These are phyloP conservation scores for Athalia cordata DNA, from an alignment of 2,888 invertebrate species.

Conservation along the genomic window DNA sequence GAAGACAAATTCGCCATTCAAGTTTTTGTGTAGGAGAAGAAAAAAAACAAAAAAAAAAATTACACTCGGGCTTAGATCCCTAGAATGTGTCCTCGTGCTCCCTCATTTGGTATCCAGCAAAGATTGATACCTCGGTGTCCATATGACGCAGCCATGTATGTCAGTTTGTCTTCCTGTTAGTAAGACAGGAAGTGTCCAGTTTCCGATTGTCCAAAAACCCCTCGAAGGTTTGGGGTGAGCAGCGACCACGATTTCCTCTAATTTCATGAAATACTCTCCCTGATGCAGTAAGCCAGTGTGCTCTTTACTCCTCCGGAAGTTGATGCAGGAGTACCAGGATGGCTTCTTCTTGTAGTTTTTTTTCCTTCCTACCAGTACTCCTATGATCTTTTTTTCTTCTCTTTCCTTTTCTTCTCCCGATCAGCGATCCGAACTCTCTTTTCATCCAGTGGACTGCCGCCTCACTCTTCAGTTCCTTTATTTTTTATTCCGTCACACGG, in stretches of 20 bases:
- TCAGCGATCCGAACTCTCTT: neutral
- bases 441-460: neutral
- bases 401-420: neutral
- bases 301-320: neutral
- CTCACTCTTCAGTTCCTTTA: slow-evolving; percentile 11
- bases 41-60: too few species aligned
- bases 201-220: neutral
- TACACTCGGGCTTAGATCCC: too few species aligned
- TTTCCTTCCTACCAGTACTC: neutral
- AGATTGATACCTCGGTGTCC: neutral
- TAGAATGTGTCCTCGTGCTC: too few species aligned
- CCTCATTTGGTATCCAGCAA: neutral
- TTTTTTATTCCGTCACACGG: slow-evolving; percentile 20
- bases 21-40: too few species aligned
- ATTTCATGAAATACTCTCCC: slow-evolving; percentile 26
- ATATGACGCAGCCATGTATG: neutral
- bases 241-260: slow-evolving; percentile 43
- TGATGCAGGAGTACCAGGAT: too few species aligned
- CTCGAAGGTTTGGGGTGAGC: neutral
- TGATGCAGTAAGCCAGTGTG: slow-evolving; percentile 20
- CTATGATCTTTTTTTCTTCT: neutral
- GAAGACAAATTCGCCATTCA: too few species aligned
- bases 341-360: too few species aligned
- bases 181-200: slow-evolving; percentile 33
- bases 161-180: neutral